Base-by-base conservation (phyloP, 2,888 invertebrate genomes). In the Callyntrura guangdongensis region DNA sequence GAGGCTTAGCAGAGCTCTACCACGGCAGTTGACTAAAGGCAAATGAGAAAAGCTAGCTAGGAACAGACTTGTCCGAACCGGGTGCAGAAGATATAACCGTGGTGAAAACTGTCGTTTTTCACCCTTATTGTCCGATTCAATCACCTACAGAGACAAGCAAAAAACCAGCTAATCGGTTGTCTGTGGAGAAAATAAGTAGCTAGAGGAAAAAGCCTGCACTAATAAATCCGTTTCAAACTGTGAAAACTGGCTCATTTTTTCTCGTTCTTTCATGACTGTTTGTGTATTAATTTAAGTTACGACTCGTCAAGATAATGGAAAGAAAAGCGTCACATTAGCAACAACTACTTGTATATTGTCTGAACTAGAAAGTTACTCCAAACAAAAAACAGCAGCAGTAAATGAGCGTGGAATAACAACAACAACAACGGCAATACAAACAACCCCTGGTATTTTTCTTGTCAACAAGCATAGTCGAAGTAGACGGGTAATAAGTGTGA, bases 141-240 rank as follows among this genome's bases (percentile, higher is more conserved):
- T 83, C 49, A 83, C 83, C 83, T 83, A 25, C 25, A 49, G 45
- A 45, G 25, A 20, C 12, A 67, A 87, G 20, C 61, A 67, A 79
- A 69, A 36, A 59, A 74, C n/a, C 22, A 79, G 72, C 67, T 87
- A 86, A 86, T 86, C 86, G 77, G 74, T 77, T 69, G 64, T 69
- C 36, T 82, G 74, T 47, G 49, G 74, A 83, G 25, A 67, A 47
- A 59, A 85, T 17, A 86, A 77, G 72, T 69, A 56, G 47, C 20
- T 17, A 17, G 69, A 67, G 56, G n/a, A n/a, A 56, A 49, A 53
- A 56, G 47, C 67, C 25, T 36, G 56, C 53, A 84, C 36, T 36
- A 36, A 91, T 91, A 91, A 91, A 91, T 91, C 91, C 83, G 67
- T 91, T 91, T 91, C 91, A 87, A 91, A 86, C 86, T 61, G 9